These are phyloP conservation scores for Halictus rubicundus DNA, from an alignment of 1,140 invertebrate species.

Conservation along the genomic window DNA sequence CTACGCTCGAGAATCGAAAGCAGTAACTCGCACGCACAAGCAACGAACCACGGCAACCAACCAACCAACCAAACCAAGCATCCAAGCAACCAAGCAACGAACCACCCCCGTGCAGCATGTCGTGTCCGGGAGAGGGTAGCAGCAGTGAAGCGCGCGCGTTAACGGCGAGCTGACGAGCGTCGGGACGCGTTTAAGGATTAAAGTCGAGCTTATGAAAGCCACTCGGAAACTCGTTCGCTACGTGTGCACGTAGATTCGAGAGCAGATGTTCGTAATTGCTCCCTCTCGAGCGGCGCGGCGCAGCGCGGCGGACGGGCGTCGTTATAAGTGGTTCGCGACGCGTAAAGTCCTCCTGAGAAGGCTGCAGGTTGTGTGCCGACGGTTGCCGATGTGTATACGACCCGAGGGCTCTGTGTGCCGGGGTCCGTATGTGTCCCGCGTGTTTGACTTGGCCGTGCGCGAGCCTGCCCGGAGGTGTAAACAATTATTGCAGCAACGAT, in stretches of 20 bases:
- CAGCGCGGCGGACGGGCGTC: background rate
- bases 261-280: constrained; percentile 72
- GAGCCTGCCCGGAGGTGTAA: constrained; percentile 35
- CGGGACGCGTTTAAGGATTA: constrained; percentile 62
- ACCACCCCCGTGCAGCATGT: too few relatives aligned
- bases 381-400: constrained; percentile 16
- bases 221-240: constrained; percentile 57
- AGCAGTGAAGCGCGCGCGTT: constrained; percentile 25
- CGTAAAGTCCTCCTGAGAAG: constrained; percentile 61
- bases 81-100: too few relatives aligned
- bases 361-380: constrained; percentile 31
- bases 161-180: constrained; percentile 53
- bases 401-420: constrained; percentile 22
- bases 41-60: too few relatives aligned
- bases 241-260: constrained; percentile 62
- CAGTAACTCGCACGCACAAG: too few relatives aligned
- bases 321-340: constrained; percentile 51
- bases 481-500: constrained; percentile 46
- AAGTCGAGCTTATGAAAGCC: constrained; percentile 64
- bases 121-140: too few relatives aligned
- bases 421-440: background rate
- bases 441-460: constrained; percentile 31
- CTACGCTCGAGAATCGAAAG: too few relatives aligned
- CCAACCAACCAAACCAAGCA: too few relatives aligned
- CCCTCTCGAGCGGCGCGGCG: background rate